Evolutionary conservation across 1,140 invertebrate genomes (phyloP), one percentile per base, ranked within the genome.

Genomic region (Anastatus disparis): DNA sequence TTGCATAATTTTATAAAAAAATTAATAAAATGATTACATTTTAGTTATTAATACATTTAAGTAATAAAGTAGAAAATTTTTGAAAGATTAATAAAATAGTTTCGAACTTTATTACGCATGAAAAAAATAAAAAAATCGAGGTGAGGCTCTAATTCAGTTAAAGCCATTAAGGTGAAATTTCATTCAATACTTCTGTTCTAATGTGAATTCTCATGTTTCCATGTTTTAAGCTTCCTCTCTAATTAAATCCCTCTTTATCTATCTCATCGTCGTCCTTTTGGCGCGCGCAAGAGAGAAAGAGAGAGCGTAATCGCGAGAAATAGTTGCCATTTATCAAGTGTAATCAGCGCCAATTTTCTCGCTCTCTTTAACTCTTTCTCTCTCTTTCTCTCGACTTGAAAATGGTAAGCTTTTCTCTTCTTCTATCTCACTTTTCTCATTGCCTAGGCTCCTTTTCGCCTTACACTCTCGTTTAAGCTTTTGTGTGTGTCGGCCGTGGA

Each of bases 311-410:
- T 65, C 35, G 48, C 35, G 50, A 53, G 62, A 42, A 65, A 53
- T 53, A 53, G 62, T 65, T 65, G 31, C 38, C 62, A 65, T 65
- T 65, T 53, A 65, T 65, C 53, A 65, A 65, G 48, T 20, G 46
- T 65, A 65, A 65, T 53, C 48, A 53, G 62, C 48, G 50, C 50
- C 35, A 65, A 65, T 53, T 53, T 65, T 53, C 27, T 31, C 46
- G 15, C 35, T 22, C n/a, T 38, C 9, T 61, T 61, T 26, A n/a
- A 46, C 26, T 22, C 42, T 61, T 61, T 38, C 31, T 59, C 31
- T 52, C n/a, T 4, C 4, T 24, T 52, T 27, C 12, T 29, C 1
- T 46, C 8, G 6, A 46, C 22, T 20, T 46, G 12, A 20, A 22
- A 44, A 17, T 9, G 20, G 10, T 4, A 52, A 27, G 24, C 4